phyloP scores from a whole-genome alignment of 2,888 invertebrate genomes.

The Troides aeacus region DNA sequence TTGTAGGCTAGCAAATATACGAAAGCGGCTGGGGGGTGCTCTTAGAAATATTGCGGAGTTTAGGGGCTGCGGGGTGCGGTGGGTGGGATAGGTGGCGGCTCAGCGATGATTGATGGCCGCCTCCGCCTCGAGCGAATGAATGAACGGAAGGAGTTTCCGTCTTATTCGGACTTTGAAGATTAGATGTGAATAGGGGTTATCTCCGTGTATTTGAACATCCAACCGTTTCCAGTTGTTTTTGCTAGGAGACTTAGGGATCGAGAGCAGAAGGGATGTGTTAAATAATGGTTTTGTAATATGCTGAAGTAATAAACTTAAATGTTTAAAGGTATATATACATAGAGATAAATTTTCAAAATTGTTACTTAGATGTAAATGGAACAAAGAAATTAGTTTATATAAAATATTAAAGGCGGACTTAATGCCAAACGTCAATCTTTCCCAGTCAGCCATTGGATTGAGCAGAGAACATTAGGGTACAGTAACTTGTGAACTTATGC shows the following conservation, averaged over 20 bases:
- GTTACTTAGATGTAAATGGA: too few relatives aligned
- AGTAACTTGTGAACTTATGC: too few relatives aligned
- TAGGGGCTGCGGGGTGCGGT: conserved; percentile 34
- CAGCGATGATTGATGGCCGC: conserved; percentile 47
- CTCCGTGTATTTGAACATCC: conserved; percentile 5
- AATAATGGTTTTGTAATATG: neutral
- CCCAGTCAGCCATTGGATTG: too few relatives aligned
- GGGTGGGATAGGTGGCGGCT: conserved; percentile 30
- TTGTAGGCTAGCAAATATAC: conserved; percentile 32
- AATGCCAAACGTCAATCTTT: too few relatives aligned
- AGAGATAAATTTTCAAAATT: too few relatives aligned
- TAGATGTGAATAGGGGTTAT: conserved; percentile 14
- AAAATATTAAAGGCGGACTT: too few relatives aligned
- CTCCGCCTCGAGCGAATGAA: conserved; percentile 28
- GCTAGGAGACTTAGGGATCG: neutral
- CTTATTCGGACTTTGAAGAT: conserved; percentile 25
- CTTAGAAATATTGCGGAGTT: conserved; percentile 42
- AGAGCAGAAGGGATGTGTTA: neutral
- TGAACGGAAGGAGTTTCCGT: conserved; percentile 23
- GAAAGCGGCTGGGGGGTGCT: conserved; percentile 24
- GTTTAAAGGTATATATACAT: neutral
- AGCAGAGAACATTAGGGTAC: too few relatives aligned
- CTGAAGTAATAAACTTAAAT: neutral
- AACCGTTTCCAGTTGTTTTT: conserved; percentile 8
- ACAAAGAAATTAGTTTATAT: too few relatives aligned